A percentile compares a stretch with the other conserved stretches of the same genome.
Conservation (phyloP, 2,797 vertebrate genomes). For the Liparis tanakae region DNA sequence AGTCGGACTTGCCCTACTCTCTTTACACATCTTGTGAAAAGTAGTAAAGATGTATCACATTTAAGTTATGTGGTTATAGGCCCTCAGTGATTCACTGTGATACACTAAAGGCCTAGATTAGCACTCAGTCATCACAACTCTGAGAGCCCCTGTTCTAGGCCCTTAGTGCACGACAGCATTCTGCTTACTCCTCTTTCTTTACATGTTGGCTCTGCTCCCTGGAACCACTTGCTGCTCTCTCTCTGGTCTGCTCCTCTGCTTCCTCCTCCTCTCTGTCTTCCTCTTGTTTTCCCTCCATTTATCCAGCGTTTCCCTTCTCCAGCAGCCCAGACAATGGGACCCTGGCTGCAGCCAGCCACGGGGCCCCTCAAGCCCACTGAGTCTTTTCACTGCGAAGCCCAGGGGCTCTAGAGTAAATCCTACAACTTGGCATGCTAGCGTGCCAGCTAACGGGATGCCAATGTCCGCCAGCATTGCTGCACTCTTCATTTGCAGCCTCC, state of each 20-base stretch:
- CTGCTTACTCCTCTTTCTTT: slow-evolving; percentile 38
- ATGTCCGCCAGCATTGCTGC: slow-evolving; percentile 79
- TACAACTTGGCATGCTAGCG: slow-evolving; percentile 84
- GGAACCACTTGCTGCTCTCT: slow-evolving; percentile 74
- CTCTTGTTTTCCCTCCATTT: slow-evolving; percentile 67
- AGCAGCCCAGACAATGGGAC: slow-evolving; percentile 74
- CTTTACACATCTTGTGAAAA: background rate
- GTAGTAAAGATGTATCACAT: background rate
- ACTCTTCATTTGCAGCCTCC: slow-evolving; percentile 73
- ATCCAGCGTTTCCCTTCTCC: slow-evolving; percentile 62
- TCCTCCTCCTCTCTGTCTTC: slow-evolving; percentile 53
- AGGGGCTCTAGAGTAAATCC: slow-evolving; percentile 86
- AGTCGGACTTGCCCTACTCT: background rate
- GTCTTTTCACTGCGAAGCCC: slow-evolving; percentile 83
- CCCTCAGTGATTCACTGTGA: background rate
- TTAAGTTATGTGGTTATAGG: background rate
- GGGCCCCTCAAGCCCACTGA: slow-evolving; percentile 78
- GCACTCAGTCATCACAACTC: slow-evolving; percentile 4
- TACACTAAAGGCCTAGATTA: background rate
- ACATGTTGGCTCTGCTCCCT: slow-evolving; percentile 64
- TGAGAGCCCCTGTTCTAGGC: slow-evolving; percentile 6
- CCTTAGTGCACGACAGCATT: slow-evolving; percentile 31
- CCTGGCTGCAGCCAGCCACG: slow-evolving; percentile 65
- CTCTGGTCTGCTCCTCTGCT: slow-evolving; percentile 55
- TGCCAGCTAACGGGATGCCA: slow-evolving; percentile 80